phyloP scores from a whole-genome alignment of 2,888 invertebrate species.

The Amphipoea lucens region DNA sequence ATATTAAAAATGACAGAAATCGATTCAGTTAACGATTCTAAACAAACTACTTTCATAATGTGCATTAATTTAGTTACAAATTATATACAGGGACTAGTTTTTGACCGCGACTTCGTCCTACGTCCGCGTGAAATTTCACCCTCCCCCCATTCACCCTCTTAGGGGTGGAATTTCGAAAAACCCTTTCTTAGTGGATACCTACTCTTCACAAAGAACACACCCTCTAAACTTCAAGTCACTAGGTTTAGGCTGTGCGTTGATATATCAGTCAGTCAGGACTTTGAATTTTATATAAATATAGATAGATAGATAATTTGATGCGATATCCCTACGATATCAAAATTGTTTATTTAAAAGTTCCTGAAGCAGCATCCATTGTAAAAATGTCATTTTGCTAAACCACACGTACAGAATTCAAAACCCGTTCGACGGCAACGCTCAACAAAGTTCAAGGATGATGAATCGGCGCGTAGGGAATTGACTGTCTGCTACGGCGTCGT shows the following conservation, averaged over 20 bases:
- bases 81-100: no score
- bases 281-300: no score
- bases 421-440: not conserved
- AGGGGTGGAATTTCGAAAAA: no score
- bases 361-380: not conserved
- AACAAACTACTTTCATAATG: not conserved
- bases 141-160: no score
- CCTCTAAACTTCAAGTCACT: no score
- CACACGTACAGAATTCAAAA: constrained; percentile 2
- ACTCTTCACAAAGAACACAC: no score
- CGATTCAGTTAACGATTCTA: not conserved
- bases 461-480: constrained; percentile 39
- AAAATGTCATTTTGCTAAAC: constrained; percentile 8
- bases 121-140: no score
- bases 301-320: no score
- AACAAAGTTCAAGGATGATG: constrained; percentile 45
- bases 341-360: not conserved
- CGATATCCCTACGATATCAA: not conserved
- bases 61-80: not conserved
- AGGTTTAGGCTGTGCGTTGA: no score
- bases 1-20: not conserved
- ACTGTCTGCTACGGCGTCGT: constrained; percentile 35
- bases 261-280: no score
- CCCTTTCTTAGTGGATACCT: no score
- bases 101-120: no score